Conservation (phyloP, 92 coral and sea anemone genomes). For the Heteractis magnifica region DNA sequence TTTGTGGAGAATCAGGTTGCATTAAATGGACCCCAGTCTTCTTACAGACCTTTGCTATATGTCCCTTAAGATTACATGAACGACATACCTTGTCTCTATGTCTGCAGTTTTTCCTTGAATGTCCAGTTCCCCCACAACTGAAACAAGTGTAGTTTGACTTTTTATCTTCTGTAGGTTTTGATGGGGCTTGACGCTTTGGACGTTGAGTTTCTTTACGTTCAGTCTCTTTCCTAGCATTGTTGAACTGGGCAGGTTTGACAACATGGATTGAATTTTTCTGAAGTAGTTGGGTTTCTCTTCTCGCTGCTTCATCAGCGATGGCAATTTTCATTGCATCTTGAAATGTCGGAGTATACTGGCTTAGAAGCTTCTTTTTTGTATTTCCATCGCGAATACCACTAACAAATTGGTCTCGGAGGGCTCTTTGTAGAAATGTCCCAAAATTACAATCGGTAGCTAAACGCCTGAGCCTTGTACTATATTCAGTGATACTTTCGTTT, state of each 20-base stretch:
- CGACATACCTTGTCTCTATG: conserved; percentile 20
- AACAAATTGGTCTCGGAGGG: conserved; percentile 7
- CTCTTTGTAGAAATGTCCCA: conserved; percentile 13
- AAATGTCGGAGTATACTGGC: conserved; percentile 12
- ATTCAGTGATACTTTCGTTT: conserved; percentile 42
- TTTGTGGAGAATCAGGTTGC: background rate
- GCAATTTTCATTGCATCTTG: background rate
- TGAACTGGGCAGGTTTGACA: background rate
- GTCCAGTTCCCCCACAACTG: conserved; percentile 17
- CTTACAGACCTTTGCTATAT: conserved; percentile 27
- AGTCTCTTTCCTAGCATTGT: too few relatives aligned
- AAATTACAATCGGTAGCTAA: conserved; percentile 18
- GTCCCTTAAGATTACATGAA: conserved; percentile 22
- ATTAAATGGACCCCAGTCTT: background rate
- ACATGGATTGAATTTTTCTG: conserved; percentile 11
- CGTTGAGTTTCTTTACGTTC: too few relatives aligned
- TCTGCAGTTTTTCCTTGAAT: conserved; percentile 17
- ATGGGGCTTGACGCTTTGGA: background rate
- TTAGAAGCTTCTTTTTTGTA: conserved; percentile 23
- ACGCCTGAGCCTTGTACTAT: conserved; percentile 29
- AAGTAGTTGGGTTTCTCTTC: conserved; percentile 12
- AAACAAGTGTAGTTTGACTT: conserved; percentile 7
- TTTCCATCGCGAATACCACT: conserved; percentile 4
- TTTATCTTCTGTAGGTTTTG: background rate
- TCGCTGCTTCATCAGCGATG: conserved; percentile 9